Base-by-base conservation (phyloP, 2,888 invertebrate species). In the Eupsilia transversa region DNA sequence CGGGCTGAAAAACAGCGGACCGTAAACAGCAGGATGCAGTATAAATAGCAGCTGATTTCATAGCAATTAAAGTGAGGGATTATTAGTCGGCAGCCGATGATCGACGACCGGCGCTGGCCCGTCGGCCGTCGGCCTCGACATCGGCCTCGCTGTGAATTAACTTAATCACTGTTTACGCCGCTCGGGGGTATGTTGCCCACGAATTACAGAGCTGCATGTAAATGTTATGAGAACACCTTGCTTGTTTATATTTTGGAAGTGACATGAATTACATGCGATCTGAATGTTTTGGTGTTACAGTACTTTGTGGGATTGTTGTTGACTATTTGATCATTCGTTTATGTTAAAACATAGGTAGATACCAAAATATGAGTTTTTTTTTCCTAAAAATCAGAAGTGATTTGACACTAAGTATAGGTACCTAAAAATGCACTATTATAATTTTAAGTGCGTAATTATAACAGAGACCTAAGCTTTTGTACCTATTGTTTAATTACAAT, bases 21-120 rank as follows among this genome's bases (percentile, higher is more conserved):
- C 64, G 77, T 78, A 82, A 84, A 81, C 79, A 85, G 72, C 69
- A 77, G 80, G 72, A 72, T 83, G 77, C 77, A 80, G 82, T 86
- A 88, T 88, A 91, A 91, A 92, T 89, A 90, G 89, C 89, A 89
- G 88, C 89, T 91, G 91, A 92, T 93, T 92, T 90, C 84, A 89
- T 89, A 90, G 87, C 89, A 91, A 92, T 92, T 92, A 91, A 89
- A 89, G 87, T 87, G 89, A 87, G 86, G 89, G 86, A 88, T 91
- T 90, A 91, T 90, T 89, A 89, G 87, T 87, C 83, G 74, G 74
- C 68, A 73, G 61, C 72, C 67, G 77, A 85, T 85, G 84, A 87
- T 87, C 82, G 78, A 84, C 82, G 81, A 78, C 74, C 83, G 72
- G 81, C 72, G 57, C 63, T 87, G 89, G 89, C 89, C 89, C 88